These are phyloP conservation scores for Synodontis membranacea DNA, from an alignment of 2,113 vertebrate species.

Conservation along the genomic window DNA sequence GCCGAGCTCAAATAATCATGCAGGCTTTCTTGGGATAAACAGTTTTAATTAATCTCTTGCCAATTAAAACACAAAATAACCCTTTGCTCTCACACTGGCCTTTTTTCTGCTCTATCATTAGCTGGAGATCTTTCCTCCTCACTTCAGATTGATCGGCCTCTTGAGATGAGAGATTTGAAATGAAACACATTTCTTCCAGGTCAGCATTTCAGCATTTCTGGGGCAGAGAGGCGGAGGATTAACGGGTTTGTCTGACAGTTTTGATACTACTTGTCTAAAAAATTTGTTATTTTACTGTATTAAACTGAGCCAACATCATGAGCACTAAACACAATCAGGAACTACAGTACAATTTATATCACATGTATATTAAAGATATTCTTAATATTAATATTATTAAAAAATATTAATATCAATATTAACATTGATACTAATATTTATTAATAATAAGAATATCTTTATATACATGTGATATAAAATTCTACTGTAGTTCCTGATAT, in stretches of 20 bases:
- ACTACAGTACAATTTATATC: too few species aligned
- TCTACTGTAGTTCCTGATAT: too few species aligned
- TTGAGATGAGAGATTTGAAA: conserved; percentile 63
- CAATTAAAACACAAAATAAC: conserved; percentile 52
- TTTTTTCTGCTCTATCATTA: conserved; percentile 28
- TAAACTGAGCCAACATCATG: neutral
- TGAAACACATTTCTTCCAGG: conserved; percentile 67
- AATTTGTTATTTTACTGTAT: conserved; percentile 34
- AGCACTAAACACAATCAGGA: neutral
- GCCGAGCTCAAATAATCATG: conserved; percentile 17
- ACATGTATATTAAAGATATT: too few species aligned
- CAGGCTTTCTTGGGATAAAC: conserved; percentile 47
- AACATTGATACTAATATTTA: too few species aligned
- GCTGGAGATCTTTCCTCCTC: conserved; percentile 53
- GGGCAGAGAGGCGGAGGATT: conserved; percentile 61
- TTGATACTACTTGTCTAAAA: conserved; percentile 59
- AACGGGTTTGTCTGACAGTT: conserved; percentile 58
- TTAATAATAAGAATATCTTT: too few species aligned
- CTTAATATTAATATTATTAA: too few species aligned
- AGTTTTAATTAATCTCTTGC: conserved; percentile 52
- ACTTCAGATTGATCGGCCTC: conserved; percentile 53
- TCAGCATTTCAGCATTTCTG: conserved; percentile 56
- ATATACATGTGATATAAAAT: too few species aligned
- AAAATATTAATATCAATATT: too few species aligned
- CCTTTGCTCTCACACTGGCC: conserved; percentile 20